A percentile compares a stretch with the other conserved stretches of the same genome.
phyloP scores from a whole-genome alignment of 2,113 vertebrate species.

The Hemiprocne comata region DNA sequence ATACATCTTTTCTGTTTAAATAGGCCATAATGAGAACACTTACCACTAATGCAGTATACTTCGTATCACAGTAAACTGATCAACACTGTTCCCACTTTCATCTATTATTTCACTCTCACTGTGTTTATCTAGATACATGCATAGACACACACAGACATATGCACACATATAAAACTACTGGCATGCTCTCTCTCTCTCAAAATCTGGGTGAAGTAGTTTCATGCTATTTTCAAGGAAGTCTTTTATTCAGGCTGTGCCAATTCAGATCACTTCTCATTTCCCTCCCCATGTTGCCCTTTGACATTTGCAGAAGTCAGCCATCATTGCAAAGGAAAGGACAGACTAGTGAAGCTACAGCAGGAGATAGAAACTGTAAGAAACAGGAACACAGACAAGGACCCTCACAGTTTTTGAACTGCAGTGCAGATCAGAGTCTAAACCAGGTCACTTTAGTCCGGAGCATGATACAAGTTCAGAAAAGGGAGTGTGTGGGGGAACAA shows the following conservation, averaged over 20 bases:
- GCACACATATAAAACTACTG: background rate
- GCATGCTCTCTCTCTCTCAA: background rate
- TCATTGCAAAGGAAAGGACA: background rate
- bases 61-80: background rate
- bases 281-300: accelerated
- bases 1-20: background rate
- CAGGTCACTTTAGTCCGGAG: background rate
- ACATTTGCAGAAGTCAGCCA: background rate
- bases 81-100: background rate
- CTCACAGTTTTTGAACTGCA: background rate
- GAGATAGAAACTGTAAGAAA: background rate
- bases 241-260: background rate
- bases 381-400: background rate
- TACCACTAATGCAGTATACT: background rate
- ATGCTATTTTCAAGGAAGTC: background rate
- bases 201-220: background rate
- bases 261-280: background rate
- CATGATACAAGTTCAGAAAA: background rate
- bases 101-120: background rate
- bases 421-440: background rate
- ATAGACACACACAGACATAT: background rate
- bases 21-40: background rate
- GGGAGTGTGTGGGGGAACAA: background rate
- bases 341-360: background rate
- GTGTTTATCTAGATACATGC: accelerated